Percentiles rank a stretch among this genome's conserved stretches.
Evolutionary conservation across 2,113 vertebrate species (phyloP).

Genomic region (Amia ocellicauda): DNA sequence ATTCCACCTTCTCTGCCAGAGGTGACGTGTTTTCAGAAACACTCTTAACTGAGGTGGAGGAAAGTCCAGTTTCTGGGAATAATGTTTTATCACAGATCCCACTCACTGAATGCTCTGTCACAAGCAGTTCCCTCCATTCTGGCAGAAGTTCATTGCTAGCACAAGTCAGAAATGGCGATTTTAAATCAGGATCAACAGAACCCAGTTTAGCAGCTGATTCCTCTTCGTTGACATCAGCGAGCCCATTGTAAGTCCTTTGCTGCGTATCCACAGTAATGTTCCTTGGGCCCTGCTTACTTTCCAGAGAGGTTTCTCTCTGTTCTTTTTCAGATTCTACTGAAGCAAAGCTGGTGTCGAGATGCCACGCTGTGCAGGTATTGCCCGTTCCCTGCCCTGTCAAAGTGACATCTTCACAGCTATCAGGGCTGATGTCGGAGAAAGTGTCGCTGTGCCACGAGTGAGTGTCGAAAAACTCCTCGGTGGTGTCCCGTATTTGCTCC

Average conservation of each 20-base stretch:
- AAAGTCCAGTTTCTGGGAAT: constrained; percentile 26
- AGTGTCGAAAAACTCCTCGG: constrained; percentile 63
- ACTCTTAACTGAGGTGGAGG: constrained; percentile 5
- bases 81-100: constrained; percentile 31
- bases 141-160: neutral
- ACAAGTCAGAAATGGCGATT: constrained; percentile 7
- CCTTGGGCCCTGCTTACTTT: neutral
- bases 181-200: constrained; percentile 11
- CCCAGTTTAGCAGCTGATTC: no score
- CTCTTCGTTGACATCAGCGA: constrained; percentile 22
- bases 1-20: neutral
- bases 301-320: constrained; percentile 39
- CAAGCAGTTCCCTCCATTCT: constrained; percentile 17
- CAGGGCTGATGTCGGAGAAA: constrained; percentile 59
- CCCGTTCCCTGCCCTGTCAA: constrained; percentile 52
- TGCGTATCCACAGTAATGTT: neutral
- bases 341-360: constrained; percentile 19
- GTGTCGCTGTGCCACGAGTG: constrained; percentile 66
- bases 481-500: no score
- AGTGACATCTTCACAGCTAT: constrained; percentile 62
- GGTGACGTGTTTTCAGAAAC: neutral
- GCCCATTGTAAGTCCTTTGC: constrained; percentile 13
- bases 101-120: constrained; percentile 27
- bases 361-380: constrained; percentile 26
- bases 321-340: constrained; percentile 52